A percentile compares a stretch with the other conserved stretches of the same genome.
phyloP scores from a whole-genome alignment of 2,113 vertebrate genomes.

The Serinus canaria region DNA sequence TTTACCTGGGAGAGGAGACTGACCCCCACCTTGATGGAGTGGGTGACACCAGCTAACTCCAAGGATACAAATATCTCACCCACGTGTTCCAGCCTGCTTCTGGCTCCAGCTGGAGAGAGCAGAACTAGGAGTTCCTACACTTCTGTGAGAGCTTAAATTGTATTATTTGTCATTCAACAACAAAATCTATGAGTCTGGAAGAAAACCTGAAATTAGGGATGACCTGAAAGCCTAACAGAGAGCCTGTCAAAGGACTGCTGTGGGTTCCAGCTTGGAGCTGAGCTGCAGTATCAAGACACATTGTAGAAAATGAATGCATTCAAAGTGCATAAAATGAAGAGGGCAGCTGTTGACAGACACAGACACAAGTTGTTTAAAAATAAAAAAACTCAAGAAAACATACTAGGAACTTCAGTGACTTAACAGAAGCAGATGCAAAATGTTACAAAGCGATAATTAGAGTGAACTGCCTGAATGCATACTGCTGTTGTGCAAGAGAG shows the following conservation, averaged over 20 bases:
- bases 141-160: neutral
- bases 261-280: neutral
- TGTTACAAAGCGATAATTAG: neutral
- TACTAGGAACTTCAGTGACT: neutral
- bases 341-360: neutral
- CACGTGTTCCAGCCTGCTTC: fast-evolving
- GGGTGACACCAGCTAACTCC: neutral
- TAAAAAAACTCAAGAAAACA: neutral
- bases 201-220: neutral
- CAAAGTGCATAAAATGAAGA: neutral
- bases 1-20: neutral
- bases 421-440: neutral
- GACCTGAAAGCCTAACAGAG: neutral
- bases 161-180: neutral
- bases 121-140: neutral
- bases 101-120: neutral
- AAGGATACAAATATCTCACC: neutral
- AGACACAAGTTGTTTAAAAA: slow-evolving; percentile 4
- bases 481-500: slow-evolving; percentile 29
- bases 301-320: neutral
- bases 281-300: neutral
- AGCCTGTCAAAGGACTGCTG: neutral
- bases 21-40: neutral
- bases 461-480: neutral
- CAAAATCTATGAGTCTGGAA: neutral